These are phyloP conservation scores for Myiotriccus ornatus DNA, from an alignment of 2,797 vertebrate species.

Conservation along the genomic window DNA sequence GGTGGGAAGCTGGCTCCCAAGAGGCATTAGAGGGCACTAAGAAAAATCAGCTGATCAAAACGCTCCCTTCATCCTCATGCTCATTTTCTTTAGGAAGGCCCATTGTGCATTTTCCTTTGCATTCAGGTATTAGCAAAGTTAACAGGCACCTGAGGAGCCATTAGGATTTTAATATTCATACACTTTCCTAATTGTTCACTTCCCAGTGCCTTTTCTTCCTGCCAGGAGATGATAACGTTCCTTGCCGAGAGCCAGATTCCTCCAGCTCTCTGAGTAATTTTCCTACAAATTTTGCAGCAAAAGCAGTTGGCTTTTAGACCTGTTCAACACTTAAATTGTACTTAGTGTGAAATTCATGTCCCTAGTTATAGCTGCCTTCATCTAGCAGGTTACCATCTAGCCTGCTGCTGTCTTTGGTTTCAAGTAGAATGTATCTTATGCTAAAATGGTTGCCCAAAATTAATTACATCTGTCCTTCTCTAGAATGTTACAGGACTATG, in stretches of 20 bases:
- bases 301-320: conserved; percentile 1
- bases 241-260: neutral
- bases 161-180: conserved; percentile 16
- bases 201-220: conserved; percentile 6
- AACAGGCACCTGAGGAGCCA: neutral
- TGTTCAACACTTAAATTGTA: neutral
- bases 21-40: neutral
- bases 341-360: neutral
- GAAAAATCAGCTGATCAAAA: neutral
- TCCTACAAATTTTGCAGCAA: conserved; percentile 34
- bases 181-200: neutral
- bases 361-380: neutral
- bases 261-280: conserved; percentile 37
- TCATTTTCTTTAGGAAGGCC: neutral
- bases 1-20: fast-evolving
- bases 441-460: neutral
- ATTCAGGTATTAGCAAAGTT: neutral
- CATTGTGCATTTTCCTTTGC: neutral
- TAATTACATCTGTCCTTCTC: neutral
- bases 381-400: neutral
- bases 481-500: neutral
- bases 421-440: neutral
- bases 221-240: conserved; percentile 16
- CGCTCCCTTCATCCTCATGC: neutral
- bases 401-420: neutral